Evolutionary conservation across 2,797 vertebrate species (phyloP).

Genomic region (Phalanger gymnotis): DNA sequence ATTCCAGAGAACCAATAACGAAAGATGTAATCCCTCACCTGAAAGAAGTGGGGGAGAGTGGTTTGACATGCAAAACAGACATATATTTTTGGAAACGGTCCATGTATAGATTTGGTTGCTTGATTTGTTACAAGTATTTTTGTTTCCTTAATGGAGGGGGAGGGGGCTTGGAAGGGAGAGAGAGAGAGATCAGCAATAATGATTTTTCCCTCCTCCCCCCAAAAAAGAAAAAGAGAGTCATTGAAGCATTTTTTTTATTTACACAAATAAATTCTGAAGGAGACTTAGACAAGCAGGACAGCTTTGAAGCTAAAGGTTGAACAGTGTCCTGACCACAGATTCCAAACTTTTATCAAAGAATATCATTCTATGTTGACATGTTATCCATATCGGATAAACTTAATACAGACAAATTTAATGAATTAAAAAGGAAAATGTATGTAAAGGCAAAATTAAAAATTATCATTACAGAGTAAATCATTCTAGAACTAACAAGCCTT

Average conservation of each 20-base stretch:
- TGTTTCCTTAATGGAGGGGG: background rate
- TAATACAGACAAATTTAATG: constrained; percentile 4
- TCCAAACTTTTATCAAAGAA: constrained; percentile 46
- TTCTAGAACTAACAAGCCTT: background rate
- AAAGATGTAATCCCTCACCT: background rate
- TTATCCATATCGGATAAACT: constrained; percentile 19
- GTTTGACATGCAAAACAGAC: background rate
- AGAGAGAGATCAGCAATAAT: background rate
- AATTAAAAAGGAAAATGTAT: background rate
- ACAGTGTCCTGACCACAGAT: background rate
- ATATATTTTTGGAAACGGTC: background rate
- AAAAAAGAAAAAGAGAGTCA: background rate
- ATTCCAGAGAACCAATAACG: background rate
- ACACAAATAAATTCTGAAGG: background rate
- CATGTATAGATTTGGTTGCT: background rate
- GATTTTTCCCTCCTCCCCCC: background rate
- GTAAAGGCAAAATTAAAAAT: background rate
- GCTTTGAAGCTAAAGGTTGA: background rate
- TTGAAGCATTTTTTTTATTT: background rate
- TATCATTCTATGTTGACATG: constrained; percentile 12
- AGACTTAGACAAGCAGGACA: background rate
- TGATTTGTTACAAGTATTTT: background rate
- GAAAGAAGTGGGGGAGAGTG: background rate
- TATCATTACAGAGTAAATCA: background rate
- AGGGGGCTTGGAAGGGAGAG: too few species aligned